These are phyloP conservation scores for Limnephilus lunatus DNA, from an alignment of 2,888 invertebrate species.

Conservation along the genomic window DNA sequence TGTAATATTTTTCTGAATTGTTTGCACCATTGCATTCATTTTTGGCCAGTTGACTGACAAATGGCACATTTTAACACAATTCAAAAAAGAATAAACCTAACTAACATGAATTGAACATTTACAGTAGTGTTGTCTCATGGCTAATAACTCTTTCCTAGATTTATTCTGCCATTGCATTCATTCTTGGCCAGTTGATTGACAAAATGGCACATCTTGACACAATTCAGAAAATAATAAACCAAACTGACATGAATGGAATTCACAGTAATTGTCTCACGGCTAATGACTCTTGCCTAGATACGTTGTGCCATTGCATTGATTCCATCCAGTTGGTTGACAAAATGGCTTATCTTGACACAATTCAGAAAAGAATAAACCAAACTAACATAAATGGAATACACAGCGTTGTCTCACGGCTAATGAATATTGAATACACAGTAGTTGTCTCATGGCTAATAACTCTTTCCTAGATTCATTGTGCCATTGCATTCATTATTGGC, in stretches of 20 bases:
- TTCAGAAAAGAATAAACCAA: background rate
- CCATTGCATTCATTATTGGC: no score
- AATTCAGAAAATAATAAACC: background rate
- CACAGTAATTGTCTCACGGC: background rate
- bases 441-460: no score
- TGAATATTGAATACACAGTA: no score
- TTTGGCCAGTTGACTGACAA: background rate
- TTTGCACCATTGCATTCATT: no score
- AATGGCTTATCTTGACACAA: background rate
- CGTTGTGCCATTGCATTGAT: no score
- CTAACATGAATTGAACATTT: background rate
- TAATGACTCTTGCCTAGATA: background rate
- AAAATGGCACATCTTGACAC: background rate
- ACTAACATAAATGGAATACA: background rate
- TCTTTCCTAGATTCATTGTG: no score
- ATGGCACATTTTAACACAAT: background rate
- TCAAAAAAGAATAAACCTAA: background rate
- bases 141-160: background rate
- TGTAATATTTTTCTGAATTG: no score
- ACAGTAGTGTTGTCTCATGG: background rate
- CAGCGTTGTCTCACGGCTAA: no score
- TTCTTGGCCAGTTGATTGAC: background rate
- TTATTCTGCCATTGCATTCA: no score
- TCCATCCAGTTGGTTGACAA: no score
- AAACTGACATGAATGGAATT: background rate